Evolutionary conservation across 2,888 invertebrate genomes (phyloP).

Genomic region (Germaria angustata): DNA sequence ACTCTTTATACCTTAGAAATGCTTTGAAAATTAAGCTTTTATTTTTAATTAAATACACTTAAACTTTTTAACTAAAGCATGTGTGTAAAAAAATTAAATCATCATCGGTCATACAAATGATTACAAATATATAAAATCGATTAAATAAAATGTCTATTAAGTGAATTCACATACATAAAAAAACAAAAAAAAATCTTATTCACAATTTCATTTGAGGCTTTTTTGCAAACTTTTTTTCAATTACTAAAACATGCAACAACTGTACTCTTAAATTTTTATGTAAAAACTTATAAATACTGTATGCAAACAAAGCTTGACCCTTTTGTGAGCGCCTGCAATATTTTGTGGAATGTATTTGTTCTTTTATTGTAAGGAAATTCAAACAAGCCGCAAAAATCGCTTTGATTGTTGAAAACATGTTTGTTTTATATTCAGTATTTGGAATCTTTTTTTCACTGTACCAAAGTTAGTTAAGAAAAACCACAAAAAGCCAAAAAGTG

Average conservation of each 20-base stretch:
- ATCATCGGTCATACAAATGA: not conserved
- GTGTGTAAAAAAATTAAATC: not conserved
- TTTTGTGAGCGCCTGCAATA: not conserved
- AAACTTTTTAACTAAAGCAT: not conserved
- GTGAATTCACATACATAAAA: not conserved
- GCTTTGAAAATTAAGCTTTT: constrained; percentile 50
- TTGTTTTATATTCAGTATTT: constrained; percentile 45
- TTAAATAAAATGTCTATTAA: constrained; percentile 60
- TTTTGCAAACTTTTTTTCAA: constrained; percentile 30
- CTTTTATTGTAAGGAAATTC: constrained; percentile 56
- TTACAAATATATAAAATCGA: not conserved
- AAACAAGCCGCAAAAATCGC: constrained; percentile 68
- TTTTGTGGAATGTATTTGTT: constrained; percentile 13
- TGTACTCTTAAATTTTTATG: not conserved
- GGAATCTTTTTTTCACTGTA: not conserved
- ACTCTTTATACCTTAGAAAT: constrained; percentile 49
- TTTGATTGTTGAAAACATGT: constrained; percentile 67
- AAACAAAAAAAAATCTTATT: constrained; percentile 3
- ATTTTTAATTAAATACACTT: constrained; percentile 49
- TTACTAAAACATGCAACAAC: constrained; percentile 30
- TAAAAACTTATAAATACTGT: not conserved
- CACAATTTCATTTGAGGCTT: constrained; percentile 17
- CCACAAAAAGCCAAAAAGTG: constrained; percentile 64
- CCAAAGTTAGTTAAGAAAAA: constrained; percentile 48
- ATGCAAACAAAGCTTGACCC: constrained; percentile 30